phyloP scores from a whole-genome alignment of 2,888 invertebrate species.

The Amphiduros pacificus region DNA sequence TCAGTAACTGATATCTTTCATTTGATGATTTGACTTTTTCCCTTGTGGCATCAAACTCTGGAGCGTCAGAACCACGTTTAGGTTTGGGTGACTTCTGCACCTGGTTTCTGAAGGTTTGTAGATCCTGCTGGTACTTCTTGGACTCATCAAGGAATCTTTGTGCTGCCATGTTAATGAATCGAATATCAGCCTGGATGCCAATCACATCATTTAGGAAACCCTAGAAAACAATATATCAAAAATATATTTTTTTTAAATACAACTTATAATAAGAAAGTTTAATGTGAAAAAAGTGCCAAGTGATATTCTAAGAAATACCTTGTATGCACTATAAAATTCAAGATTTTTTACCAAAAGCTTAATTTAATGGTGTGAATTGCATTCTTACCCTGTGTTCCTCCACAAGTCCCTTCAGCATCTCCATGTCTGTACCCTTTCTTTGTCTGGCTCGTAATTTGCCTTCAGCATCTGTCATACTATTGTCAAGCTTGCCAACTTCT shows the following conservation, averaged over 20 bases:
- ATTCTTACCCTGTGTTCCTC: slow-evolving; percentile 24
- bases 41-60: slow-evolving; percentile 60
- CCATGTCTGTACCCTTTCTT: slow-evolving; percentile 81
- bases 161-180: slow-evolving; percentile 94
- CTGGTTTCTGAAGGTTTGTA: slow-evolving; percentile 13
- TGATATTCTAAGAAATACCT: no score
- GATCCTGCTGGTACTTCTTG: slow-evolving; percentile 64
- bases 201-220: slow-evolving; percentile 67
- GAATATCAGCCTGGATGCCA: slow-evolving; percentile 90
- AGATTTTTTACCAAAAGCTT: no score
- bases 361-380: not conserved
- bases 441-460: slow-evolving; percentile 70
- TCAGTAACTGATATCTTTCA: slow-evolving; percentile 69
- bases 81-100: slow-evolving; percentile 7
- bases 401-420: slow-evolving; percentile 48
- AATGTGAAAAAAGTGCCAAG: no score
- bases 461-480: slow-evolving; percentile 45
- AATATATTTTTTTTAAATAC: not conserved
- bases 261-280: no score
- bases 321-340: no score
- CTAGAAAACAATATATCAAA: slow-evolving; percentile 13
- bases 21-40: slow-evolving; percentile 65
- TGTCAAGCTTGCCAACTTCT: slow-evolving; percentile 45
- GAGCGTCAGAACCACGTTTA: slow-evolving; percentile 65
- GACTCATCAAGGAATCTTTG: slow-evolving; percentile 96